phyloP scores from a whole-genome alignment of 2,797 vertebrate species.

The Danio jaintianensis region DNA sequence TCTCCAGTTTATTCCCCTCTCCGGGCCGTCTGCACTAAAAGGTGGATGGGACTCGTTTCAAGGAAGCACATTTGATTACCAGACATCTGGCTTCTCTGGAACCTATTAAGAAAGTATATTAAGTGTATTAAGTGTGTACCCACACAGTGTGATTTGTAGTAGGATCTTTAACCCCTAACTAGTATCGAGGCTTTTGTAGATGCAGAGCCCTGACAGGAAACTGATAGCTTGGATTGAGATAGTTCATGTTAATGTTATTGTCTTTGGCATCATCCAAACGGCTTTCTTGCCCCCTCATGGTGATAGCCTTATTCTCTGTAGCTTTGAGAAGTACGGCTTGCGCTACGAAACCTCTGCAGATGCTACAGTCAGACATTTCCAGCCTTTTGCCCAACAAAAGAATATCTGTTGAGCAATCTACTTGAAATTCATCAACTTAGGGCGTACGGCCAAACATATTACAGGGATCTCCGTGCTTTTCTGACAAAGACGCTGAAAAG shows the following conservation, averaged over 20 bases:
- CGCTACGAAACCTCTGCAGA: constrained; percentile 7
- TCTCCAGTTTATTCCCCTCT: constrained; percentile 53
- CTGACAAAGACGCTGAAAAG: constrained; percentile 31
- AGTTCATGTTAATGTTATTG: constrained; percentile 71
- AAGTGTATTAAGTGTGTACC: constrained; percentile 77
- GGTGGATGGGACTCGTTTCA: constrained; percentile 56
- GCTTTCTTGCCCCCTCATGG: constrained; percentile 33
- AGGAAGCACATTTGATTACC: constrained; percentile 63
- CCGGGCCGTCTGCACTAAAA: constrained; percentile 61
- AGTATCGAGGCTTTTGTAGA: constrained; percentile 71
- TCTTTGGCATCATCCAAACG: constrained; percentile 54
- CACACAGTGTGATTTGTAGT: constrained; percentile 79
- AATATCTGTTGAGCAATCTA: constrained; percentile 9
- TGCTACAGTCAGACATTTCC: background rate
- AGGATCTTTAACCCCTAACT: constrained; percentile 75
- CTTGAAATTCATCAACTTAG: constrained; percentile 31
- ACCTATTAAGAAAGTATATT: constrained; percentile 76
- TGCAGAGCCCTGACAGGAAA: constrained; percentile 74
- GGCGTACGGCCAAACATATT: constrained; percentile 27
- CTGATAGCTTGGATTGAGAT: constrained; percentile 80
- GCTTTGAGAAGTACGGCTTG: constrained; percentile 26
- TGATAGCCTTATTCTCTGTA: constrained; percentile 27
- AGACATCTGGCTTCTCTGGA: constrained; percentile 72
- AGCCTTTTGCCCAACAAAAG: constrained; percentile 11
- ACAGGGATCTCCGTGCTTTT: constrained; percentile 30